Percentiles rank a stretch among this genome's conserved stretches.
Conservation (phyloP, 2,888 invertebrate genomes). For the Cotesia congregata region DNA sequence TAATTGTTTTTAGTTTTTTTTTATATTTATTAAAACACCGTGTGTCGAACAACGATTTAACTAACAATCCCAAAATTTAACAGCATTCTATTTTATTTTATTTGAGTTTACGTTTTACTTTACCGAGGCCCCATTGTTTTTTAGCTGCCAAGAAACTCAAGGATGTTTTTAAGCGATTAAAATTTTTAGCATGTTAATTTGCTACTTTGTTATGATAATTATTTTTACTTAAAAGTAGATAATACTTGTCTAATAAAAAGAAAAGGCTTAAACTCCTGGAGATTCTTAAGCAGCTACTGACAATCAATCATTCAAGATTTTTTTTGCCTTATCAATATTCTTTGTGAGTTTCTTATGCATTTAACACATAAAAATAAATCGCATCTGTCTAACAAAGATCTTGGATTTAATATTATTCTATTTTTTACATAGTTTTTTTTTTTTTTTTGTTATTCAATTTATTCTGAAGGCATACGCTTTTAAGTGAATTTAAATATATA, state of each 20-base stretch:
- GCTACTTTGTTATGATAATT: not conserved
- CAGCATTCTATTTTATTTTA: not conserved
- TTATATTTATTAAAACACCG: not conserved
- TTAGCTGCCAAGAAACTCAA: not conserved
- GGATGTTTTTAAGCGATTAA: not conserved
- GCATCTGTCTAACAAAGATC: constrained; percentile 32
- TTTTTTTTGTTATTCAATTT: constrained; percentile 9
- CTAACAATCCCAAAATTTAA: constrained; percentile 16
- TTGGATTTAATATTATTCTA: constrained; percentile 32
- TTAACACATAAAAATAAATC: constrained; percentile 32
- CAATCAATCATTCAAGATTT: constrained; percentile 29
- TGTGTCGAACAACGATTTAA: constrained; percentile 19
- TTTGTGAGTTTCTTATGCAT: constrained; percentile 36
- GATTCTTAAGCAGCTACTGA: constrained; percentile 34
- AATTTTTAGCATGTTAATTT: not conserved
- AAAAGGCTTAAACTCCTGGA: constrained; percentile 43
- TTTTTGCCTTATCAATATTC: constrained; percentile 29
- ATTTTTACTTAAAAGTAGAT: constrained; percentile 20
- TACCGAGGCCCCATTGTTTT: not conserved
- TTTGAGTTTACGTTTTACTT: not conserved
- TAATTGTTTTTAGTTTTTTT: not conserved
- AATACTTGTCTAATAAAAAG: not conserved
- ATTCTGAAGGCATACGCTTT: constrained; percentile 23
- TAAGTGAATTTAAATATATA: not conserved
- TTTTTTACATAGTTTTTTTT: constrained; percentile 16